Base-by-base conservation (phyloP, 2,888 invertebrate species). In the Caenorhabditis virilis region DNA sequence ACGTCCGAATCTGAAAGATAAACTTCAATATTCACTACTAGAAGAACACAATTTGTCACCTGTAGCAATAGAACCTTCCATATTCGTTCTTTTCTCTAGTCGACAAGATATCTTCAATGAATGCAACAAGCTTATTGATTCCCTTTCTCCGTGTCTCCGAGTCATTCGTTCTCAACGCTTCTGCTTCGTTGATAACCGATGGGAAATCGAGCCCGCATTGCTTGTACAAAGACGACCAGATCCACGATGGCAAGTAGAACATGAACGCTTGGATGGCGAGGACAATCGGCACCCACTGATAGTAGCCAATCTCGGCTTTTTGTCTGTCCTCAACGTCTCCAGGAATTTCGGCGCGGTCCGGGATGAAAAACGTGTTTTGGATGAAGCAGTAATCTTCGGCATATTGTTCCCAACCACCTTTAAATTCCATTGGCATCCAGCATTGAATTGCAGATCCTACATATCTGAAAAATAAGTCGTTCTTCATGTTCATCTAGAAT, bases 371-470 rank as follows among this genome's bases (percentile, higher is more conserved):
- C 16, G 82, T 82, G 61, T 82, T 82, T 57, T 82, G 79, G 58
- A 81, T 78, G 69, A 76, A 81, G 65, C 81, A 81, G 61, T 77
- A 81, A 59, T 81, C 81, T 60, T 82, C 82, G 1, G 82, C 79
- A 47, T 82, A 82, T 66, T 82, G 79, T 39, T 81, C 81, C 81
- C 78, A 79, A 36, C 78, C 78, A 13, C 77, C 75, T 46, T 73
- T 74, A 69, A 76, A 76, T 53, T 76, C 76, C 71, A 72, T 76
- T 39, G 76, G 76, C 62, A 73, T 72, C 74, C 74, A 74, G 52
- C 76, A 76, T 62, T 76, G 76, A 35, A 76, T 76, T 2, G 78
- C 77, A 16, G 74, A 61, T 26, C 79, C 79, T 39, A 79, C 78
- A 63, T 78, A 78, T 51, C 77, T 78, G 69, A 5, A 42, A n/a